A percentile compares a stretch with the other conserved stretches of the same genome.
phyloP scores from a whole-genome alignment of 2,797 vertebrate species.

The Anomalospiza imberbis region DNA sequence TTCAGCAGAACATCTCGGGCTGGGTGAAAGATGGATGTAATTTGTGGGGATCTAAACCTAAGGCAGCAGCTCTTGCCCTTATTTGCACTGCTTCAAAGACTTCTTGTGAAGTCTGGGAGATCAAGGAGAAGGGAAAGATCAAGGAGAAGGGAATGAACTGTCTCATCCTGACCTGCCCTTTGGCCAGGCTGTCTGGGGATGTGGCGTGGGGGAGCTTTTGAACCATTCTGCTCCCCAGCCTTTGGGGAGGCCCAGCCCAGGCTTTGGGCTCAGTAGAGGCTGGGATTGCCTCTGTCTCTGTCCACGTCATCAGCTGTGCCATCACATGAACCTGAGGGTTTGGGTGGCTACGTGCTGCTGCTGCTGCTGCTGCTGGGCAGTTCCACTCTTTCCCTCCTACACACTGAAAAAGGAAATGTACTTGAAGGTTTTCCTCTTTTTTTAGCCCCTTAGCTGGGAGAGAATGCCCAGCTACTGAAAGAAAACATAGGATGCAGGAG shows the following conservation, averaged over 20 bases:
- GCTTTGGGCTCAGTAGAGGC: background rate
- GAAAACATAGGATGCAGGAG: background rate
- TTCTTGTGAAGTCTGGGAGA: constrained; percentile 48
- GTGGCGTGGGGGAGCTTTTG: background rate
- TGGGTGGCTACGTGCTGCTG: background rate
- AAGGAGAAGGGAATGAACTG: constrained; percentile 28
- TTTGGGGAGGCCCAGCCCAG: background rate
- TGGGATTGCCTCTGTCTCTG: background rate
- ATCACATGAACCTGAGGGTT: background rate
- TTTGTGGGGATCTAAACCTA: constrained; percentile 30
- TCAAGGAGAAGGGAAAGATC: constrained; percentile 45
- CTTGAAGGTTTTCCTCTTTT: background rate
- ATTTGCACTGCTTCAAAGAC: constrained; percentile 42
- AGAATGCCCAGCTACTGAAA: background rate
- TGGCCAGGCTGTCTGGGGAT: background rate
- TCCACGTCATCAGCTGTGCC: background rate
- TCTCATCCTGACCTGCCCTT: constrained; percentile 36
- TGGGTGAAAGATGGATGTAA: constrained; percentile 34
- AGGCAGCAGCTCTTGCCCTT: constrained; percentile 25
- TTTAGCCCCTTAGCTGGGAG: background rate
- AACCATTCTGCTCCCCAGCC: background rate
- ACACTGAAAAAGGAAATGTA: background rate
- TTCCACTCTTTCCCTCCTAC: background rate
- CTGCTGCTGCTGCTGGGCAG: background rate
- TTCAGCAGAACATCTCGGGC: constrained; percentile 5